Evolutionary conservation across 2,113 vertebrate genomes (phyloP).

Genomic region (Antechinus flavipes): DNA sequence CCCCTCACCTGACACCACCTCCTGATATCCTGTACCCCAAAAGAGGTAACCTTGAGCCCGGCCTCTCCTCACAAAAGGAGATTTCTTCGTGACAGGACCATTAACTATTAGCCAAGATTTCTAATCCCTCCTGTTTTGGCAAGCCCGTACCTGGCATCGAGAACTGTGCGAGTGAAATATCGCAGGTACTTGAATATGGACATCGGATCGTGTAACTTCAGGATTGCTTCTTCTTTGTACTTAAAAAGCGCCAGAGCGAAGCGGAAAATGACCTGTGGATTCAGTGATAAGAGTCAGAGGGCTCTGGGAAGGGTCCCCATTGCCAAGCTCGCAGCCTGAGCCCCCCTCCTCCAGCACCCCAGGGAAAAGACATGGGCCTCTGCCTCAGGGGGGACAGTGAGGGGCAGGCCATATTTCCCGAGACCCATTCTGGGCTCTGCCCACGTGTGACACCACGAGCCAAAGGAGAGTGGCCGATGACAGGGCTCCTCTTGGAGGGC

Average conservation of each 20-base stretch:
- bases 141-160: slow-evolving; percentile 91
- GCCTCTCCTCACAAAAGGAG: not conserved
- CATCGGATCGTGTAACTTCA: slow-evolving; percentile 93
- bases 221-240: slow-evolving; percentile 96
- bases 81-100: not conserved
- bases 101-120: not conserved
- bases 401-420: not conserved
- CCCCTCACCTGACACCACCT: no score
- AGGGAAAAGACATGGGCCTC: no score
- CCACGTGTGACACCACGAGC: not conserved
- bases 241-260: slow-evolving; percentile 97
- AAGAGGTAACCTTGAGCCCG: not conserved
- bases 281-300: not conserved
- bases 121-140: not conserved
- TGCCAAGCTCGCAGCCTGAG: not conserved
- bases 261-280: slow-evolving; percentile 94
- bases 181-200: slow-evolving; percentile 97
- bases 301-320: not conserved
- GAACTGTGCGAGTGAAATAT: slow-evolving; percentile 93
- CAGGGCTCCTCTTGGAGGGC: rapidly evolving
- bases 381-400: not conserved
- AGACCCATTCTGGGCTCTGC: not conserved
- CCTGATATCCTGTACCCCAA: not conserved
- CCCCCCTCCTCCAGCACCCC: not conserved
- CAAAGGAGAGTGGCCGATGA: not conserved